These are phyloP conservation scores for Leptogaster cylindrica DNA, from an alignment of 2,888 invertebrate genomes.

Conservation along the genomic window DNA sequence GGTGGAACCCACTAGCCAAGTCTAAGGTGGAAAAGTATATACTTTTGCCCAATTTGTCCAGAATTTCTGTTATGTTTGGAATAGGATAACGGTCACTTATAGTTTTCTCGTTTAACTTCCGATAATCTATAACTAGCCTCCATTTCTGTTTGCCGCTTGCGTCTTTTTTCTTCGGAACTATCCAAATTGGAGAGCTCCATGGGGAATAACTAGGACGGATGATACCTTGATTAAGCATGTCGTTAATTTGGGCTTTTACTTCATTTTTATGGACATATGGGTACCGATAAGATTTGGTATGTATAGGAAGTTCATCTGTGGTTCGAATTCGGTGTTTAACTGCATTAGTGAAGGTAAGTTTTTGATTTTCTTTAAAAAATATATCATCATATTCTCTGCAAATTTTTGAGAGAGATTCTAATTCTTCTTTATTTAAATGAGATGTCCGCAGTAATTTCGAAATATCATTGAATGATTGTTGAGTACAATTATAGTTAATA, in stretches of 20 bases:
- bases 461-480: too few relatives aligned
- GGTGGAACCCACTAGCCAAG: conserved; percentile 51
- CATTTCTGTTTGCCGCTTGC: too few relatives aligned
- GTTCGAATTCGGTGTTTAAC: conserved; percentile 39
- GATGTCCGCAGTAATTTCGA: background rate
- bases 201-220: conserved; percentile 38
- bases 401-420: background rate
- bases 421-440: conserved; percentile 36
- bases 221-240: conserved; percentile 40
- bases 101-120: background rate
- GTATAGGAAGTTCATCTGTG: conserved; percentile 21
- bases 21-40: background rate
- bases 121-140: conserved; percentile 26
- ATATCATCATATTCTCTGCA: background rate
- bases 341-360: conserved; percentile 13
- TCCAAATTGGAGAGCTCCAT: conserved; percentile 30
- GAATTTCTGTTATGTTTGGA: background rate
- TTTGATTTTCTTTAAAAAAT: background rate
- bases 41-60: background rate
- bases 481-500: too few relatives aligned
- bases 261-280: conserved; percentile 39
- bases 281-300: conserved; percentile 39
- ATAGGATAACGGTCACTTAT: background rate
- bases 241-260: conserved; percentile 12
- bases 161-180: conserved; percentile 43